These are phyloP conservation scores for Bradypodion ventrale DNA, from an alignment of 2,797 vertebrate species.

Conservation along the genomic window DNA sequence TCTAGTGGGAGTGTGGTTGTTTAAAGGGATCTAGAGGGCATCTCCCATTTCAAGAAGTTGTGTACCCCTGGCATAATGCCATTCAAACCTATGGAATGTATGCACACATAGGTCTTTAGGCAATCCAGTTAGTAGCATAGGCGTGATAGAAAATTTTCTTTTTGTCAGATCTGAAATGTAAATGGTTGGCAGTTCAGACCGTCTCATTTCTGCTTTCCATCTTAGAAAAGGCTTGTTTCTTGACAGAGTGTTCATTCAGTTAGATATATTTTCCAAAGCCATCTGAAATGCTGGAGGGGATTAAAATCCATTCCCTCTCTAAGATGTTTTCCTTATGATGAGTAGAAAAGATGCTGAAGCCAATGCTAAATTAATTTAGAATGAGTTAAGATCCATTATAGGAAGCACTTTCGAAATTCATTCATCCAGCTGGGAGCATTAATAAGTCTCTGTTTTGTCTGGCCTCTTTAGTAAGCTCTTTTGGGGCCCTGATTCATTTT, in stretches of 20 bases:
- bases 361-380: constrained; percentile 15
- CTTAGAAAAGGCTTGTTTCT: neutral
- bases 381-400: neutral
- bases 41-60: too few species aligned
- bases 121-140: neutral
- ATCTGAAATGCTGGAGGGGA: neutral
- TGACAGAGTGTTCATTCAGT: neutral
- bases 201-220: neutral
- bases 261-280: neutral
- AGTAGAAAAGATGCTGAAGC: neutral
- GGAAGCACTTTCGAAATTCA: neutral
- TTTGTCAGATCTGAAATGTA: neutral
- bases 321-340: neutral
- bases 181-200: neutral
- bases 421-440: neutral
- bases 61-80: too few species aligned
- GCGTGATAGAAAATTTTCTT: neutral
- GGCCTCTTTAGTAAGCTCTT: neutral
- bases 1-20: too few species aligned
- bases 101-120: neutral
- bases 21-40: too few species aligned
- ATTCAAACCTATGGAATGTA: neutral
- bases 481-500: neutral
- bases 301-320: neutral
- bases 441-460: neutral